Evolutionary conservation across 2,113 vertebrate species (phyloP).

Genomic region (Pseudopipra pipra): DNA sequence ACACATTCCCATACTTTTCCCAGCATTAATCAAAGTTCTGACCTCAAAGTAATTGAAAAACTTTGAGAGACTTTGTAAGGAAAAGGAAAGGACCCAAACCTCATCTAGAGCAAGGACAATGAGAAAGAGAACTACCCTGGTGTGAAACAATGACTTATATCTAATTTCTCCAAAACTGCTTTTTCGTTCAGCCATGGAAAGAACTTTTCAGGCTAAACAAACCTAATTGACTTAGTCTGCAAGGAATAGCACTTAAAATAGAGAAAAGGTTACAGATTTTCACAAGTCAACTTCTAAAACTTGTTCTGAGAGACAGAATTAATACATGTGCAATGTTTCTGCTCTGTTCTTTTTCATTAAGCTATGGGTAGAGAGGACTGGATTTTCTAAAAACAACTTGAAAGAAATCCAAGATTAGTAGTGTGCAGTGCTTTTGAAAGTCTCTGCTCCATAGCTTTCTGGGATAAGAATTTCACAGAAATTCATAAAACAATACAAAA

Average conservation of each 20-base stretch:
- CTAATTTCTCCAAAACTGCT: neutral
- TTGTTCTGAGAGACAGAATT: neutral
- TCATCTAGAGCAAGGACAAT: neutral
- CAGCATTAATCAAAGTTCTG: neutral
- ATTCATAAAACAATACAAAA: neutral
- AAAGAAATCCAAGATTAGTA: neutral
- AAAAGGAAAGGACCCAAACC: neutral
- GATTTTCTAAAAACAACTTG: neutral
- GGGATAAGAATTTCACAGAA: neutral
- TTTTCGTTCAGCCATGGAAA: slow-evolving; percentile 4
- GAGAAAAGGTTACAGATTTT: neutral
- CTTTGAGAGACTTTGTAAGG: neutral
- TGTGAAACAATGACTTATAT: slow-evolving; percentile 14
- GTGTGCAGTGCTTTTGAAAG: neutral
- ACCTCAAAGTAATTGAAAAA: slow-evolving; percentile 17
- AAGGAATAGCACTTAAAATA: neutral
- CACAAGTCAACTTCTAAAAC: neutral
- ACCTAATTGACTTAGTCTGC: neutral
- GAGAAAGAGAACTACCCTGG: neutral
- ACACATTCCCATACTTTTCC: neutral
- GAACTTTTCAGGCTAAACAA: neutral
- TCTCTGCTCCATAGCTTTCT: neutral
- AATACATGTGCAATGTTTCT: neutral
- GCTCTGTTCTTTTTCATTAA: neutral
- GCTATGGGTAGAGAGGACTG: neutral